Base-by-base conservation (phyloP, 2,797 vertebrate species). In the Anisognathus igniventris region DNA sequence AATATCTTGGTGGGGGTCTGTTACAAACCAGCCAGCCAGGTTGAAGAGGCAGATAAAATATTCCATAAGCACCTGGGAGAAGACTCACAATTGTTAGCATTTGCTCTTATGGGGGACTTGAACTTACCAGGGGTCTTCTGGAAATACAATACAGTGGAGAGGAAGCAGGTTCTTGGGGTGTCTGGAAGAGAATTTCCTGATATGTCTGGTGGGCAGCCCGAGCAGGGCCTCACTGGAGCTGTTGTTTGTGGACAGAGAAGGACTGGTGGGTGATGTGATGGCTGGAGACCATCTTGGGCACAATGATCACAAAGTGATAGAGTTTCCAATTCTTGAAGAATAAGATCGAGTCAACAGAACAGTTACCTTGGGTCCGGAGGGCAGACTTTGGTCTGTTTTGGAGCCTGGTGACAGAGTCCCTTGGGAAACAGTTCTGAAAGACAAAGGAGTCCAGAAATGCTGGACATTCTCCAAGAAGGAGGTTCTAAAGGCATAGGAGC, bases 241-340 rank as follows among this genome's bases (percentile, higher is more conserved):
- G 40, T 5, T 39, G 21, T 48, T 65, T 65, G 42, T 25, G 12
- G 65, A 47, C 17, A 56, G 47, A 60, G 73, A 7, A 74, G 4
- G 25, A 22, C n/a, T 51, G n/a, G 12, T 23, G 31, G 23, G 19
- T 25, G 42, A 25, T 30, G n/a, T 19, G 61, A 19, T 35, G 39
- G 30, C 14, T 39, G 33, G n/a, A 77, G 48, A 24, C 21, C 0
- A 0, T 31, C 37, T 51, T 39, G 30, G 42, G 28, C 37, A 12
- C 23, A 72, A 12, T 0, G 0, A 19, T 25, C 14, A 19, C 1
- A 0, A 62, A 45, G 50, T 67, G 19, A 14, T 12, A 18, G 35
- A 23, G 19, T 10, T 45, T 51, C 72, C 2, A 4, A 0, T 56
- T 62, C 22, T 9, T 31, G 16, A 51, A 60, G 30, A 74, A 42